Conservation (phyloP, 2,888 invertebrate genomes). For the Lissonota sp. region DNA sequence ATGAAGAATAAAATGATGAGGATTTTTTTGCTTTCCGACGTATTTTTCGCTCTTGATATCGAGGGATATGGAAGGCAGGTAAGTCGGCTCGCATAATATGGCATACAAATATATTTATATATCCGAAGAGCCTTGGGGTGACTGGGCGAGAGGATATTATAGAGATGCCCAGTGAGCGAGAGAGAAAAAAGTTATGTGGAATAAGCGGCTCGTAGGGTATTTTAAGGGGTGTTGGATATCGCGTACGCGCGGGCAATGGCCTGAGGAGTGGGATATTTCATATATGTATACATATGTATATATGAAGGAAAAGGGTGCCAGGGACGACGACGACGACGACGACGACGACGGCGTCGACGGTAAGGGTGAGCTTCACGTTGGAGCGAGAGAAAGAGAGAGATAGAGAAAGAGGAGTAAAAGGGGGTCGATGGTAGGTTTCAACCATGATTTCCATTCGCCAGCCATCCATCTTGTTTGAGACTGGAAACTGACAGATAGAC, state of each 20-base stretch:
- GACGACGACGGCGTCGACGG: conserved; percentile 55
- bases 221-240: conserved; percentile 67
- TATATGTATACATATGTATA: conserved; percentile 13
- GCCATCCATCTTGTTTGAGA: conserved; percentile 88
- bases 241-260: conserved; percentile 56
- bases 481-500: conserved; percentile 84
- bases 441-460: conserved; percentile 87
- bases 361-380: conserved; percentile 24
- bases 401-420: conserved; percentile 38
- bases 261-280: conserved; percentile 48
- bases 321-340: conserved; percentile 55
- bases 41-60: conserved; percentile 21
- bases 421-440: conserved; percentile 79
- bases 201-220: conserved; percentile 68
- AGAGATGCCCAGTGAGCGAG: conserved; percentile 43
- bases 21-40: conserved; percentile 26
- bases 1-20: conserved; percentile 36
- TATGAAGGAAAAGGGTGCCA: conserved; percentile 63
- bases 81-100: conserved; percentile 55
- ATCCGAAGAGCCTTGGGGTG: conserved; percentile 36
- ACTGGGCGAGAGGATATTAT: conserved; percentile 56
- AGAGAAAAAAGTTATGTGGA: conserved; percentile 63
- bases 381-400: conserved; percentile 56
- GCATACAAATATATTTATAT: conserved; percentile 63
- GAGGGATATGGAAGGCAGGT: conserved; percentile 49